A percentile compares a stretch with the other conserved stretches of the same genome.
Evolutionary conservation across 1,140 invertebrate genomes (phyloP).

Genomic region (Drosophila kurseongensis): DNA sequence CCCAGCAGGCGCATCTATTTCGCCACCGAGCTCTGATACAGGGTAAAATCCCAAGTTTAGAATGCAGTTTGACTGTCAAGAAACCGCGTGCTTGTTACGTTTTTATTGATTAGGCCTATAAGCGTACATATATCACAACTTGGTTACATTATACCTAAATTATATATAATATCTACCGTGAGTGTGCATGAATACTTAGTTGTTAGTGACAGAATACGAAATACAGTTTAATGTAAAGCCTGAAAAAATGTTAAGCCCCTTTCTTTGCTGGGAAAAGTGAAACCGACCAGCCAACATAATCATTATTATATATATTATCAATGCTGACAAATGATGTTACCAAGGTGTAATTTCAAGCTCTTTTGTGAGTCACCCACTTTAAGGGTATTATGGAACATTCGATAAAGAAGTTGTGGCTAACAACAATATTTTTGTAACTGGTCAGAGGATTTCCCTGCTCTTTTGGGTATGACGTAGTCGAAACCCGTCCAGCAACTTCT

Average conservation of each 20-base stretch:
- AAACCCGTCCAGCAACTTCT: slow-evolving; percentile 18
- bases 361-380: slow-evolving; percentile 21
- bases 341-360: slow-evolving; percentile 30
- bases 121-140: slow-evolving; percentile 29
- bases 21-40: slow-evolving; percentile 48
- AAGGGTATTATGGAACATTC: slow-evolving; percentile 33
- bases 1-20: slow-evolving; percentile 58
- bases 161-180: slow-evolving; percentile 1
- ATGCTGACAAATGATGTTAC: slow-evolving; percentile 26
- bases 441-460: slow-evolving; percentile 25
- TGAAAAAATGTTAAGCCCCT: slow-evolving; percentile 12
- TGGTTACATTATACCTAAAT: slow-evolving; percentile 11
- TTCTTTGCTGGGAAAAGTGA: slow-evolving; percentile 38
- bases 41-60: neutral
- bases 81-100: slow-evolving; percentile 47
- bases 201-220: slow-evolving; percentile 31
- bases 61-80: slow-evolving; percentile 36
- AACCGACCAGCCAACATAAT: slow-evolving; percentile 16
- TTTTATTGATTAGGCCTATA: slow-evolving; percentile 32
- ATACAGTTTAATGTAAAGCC: slow-evolving; percentile 37
- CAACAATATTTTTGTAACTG: slow-evolving; percentile 19
- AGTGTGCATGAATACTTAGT: slow-evolving; percentile 40
- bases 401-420: slow-evolving; percentile 21
- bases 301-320: slow-evolving; percentile 22
- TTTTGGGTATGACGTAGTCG: slow-evolving; percentile 15